Evolutionary conservation across 2,797 vertebrate genomes (phyloP), one percentile per base, ranked within the genome.

Genomic region (Urophycis tenuis): DNA sequence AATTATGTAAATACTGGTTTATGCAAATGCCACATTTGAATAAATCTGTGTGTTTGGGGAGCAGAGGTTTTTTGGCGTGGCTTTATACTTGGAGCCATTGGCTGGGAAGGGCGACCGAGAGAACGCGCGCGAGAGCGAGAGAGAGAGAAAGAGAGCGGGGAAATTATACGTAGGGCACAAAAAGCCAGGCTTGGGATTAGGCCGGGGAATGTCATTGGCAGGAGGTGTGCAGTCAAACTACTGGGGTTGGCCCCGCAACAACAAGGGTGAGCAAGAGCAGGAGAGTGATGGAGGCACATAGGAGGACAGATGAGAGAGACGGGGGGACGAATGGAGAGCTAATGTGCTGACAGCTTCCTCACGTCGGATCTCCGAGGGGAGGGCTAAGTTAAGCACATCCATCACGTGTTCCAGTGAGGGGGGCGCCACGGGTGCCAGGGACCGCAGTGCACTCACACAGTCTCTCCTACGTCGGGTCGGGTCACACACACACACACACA

Each of bases 1-100:
- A 91, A 91, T 92, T 91, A 92, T 91, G 89, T 84, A 91, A 91
- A 91, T 91, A 79, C 81, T 74, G 81, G 88, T 85, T 92, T 90
- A 92, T 91, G 90, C 85, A 89, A 91, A 92, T 86, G 12, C 15
- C 30, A 80, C 74, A 87, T 89, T 89, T 92, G 85, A 90, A 91
- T 91, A 91, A 90, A 87, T 89, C 83, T 80, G 75, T 80, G 85
- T 76, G 83, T 88, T 87, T 86, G 80, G 81, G 85, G 84, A 81
- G 74, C 78, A 82, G 83, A 77, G 73, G 84, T 81, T 86, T 80
- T 80, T 87, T 81, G 81, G 84, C 69, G 64, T 82, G 73, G 83
- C 75, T 87, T 85, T 82, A 79, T 81, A 75, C 74, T 84, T 70
- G 31, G 76, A 87, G 76, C 81, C 73, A 75, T 77, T 34, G 53